Evolutionary conservation across 1,140 invertebrate species (phyloP), one percentile per base, ranked within the genome.

Genomic region (Zaprionus davidi): DNA sequence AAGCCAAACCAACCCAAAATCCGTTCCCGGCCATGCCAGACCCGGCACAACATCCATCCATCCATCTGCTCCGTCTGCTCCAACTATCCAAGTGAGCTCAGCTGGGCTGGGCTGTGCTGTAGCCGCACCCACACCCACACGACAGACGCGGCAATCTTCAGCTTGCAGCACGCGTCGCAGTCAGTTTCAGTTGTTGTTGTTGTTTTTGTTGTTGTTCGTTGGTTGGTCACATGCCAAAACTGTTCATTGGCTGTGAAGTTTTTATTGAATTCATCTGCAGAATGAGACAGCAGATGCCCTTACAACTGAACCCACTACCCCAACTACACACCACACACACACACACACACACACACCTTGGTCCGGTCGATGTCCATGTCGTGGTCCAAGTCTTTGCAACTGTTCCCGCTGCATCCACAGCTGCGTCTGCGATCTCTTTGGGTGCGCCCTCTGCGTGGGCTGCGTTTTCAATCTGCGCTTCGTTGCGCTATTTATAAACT

Each of bases 241-340:
- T 78, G 55, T 65, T 88, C 82, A 90, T 88, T 90, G 85, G 72
- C 81, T 85, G 81, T 85, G 81, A 88, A 81, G 85, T 90, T 88
- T 88, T 88, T 88, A 88, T 88, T 90, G 84, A 88, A 88, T 88
- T 87, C 81, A 79, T 64, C 53, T 59, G 59, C 65, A 34, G 31
- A 34, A 34, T 34, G 31, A 34, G 31, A 34, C 31, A 34, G 31
- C 31, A 34, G 31, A 34, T 34, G 9, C 9, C 31, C 9, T 34
- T 34, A 34, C 2, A 31, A 31, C 7, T 31, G 28, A 31, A 31
- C 28, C 28, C 28, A 31, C 28, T 9, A 31, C 31, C 31, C 31
- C 31, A 28, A 28, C 9, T 11, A 11, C 31, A 34, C 28, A 31
- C 28, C 28, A 9, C 31, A 34, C 31, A 31, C 28, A 9, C 28